Base-by-base conservation (phyloP, 1,140 invertebrate species). In the Meloidogyne chitwoodi region DNA sequence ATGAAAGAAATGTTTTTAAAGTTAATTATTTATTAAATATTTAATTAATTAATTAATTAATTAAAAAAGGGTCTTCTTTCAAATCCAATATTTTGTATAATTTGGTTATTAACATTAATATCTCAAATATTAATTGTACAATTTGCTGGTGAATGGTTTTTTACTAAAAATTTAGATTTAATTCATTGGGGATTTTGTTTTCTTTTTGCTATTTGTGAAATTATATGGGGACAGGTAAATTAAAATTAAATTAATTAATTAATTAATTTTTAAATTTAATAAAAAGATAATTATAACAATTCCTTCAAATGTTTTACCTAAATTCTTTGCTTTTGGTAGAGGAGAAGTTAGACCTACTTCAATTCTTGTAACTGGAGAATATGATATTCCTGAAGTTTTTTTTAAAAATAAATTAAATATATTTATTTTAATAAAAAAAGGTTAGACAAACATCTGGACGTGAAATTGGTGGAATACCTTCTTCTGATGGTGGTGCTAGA, bases 111-210 rank as follows among this genome's bases (percentile, higher is more conserved):
- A 77, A 99, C 96, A 73, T 91, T 93, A 85, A 89, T 93, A 76
- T 91, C 93, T 74, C 96, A 99, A 92, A 95, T 98, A n/a, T 66
- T 98, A 74, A 98, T 99, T 85, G 93, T 99, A 86, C 93, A 99
- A 89, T 96, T 93, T 89, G 96, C 96, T 88, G 94, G 94, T 87
- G 92, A 93, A 90, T 96, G 94, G 84, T 99, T 99, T 90, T 93
- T 92, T 84, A 98, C 95, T 78, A 92, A 91, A 86, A 92, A 92
- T 64, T 91, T 99, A 65, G 91, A 92, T 78, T 85, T 95, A 83
- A 94, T 97, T 83, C 95, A 98, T 89, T 99, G 96, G 96, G 90
- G 96, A 87, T 98, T 95, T 94, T 99, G 96, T 89, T 88, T 99
- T 85, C 93, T 97, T 88, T 95, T 99, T 88, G 96, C 96, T 72